phyloP scores from a whole-genome alignment of 2,888 invertebrate species.

The Agriopis marginaria region DNA sequence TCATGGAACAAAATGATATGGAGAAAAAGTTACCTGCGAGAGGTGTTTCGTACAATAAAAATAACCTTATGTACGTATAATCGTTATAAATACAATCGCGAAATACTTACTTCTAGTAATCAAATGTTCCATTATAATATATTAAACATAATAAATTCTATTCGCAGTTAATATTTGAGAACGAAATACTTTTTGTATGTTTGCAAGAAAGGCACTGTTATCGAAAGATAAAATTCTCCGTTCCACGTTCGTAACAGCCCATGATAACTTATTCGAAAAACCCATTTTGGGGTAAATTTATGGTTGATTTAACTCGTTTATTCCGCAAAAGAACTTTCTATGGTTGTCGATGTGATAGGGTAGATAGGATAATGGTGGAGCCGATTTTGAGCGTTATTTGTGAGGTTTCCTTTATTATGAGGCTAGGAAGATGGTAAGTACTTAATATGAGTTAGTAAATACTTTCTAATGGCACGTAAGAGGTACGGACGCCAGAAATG shows the following conservation, averaged over 20 bases:
- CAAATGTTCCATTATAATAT: no score
- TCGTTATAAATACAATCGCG: no score
- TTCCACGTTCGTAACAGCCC: conserved; percentile 70
- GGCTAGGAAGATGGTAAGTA: not conserved
- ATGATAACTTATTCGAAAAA: conserved; percentile 79
- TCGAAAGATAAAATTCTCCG: conserved; percentile 71
- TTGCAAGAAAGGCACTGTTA: conserved; percentile 57
- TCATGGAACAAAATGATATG: no score
- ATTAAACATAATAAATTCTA: not conserved
- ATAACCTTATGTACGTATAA: no score
- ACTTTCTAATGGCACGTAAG: no score
- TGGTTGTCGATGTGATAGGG: conserved; percentile 60
- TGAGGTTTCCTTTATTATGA: conserved; percentile 29
- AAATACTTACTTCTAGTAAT: no score
- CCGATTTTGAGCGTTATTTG: conserved; percentile 48
- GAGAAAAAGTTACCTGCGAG: no score
- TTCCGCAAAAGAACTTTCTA: conserved; percentile 67
- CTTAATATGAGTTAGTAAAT: no score
- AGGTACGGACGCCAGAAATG: not conserved
- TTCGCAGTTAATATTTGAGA: not conserved
- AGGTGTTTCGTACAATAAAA: no score
- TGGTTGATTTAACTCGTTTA: conserved; percentile 79
- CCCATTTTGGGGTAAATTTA: conserved; percentile 75
- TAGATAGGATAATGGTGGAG: conserved; percentile 56
- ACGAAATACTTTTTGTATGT: conserved; percentile 42